Evolutionary conservation across 2,888 invertebrate species (phyloP).

Genomic region (Ashinkailepas kermadecensis): DNA sequence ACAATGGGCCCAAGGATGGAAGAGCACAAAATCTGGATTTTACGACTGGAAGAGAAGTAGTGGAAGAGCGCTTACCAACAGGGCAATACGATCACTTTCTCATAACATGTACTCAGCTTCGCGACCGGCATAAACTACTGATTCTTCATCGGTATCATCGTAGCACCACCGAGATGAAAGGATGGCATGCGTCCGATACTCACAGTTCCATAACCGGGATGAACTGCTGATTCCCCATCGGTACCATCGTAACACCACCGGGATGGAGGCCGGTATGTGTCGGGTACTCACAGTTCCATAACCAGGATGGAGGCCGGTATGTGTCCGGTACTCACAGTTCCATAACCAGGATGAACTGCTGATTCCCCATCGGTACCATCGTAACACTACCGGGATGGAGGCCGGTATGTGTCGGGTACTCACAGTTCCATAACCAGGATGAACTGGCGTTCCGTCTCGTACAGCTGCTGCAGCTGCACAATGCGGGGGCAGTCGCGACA

Average conservation of each 20-base stretch:
- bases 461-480: not conserved
- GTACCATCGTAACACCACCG: no score
- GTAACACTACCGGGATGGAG: no score
- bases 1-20: no score
- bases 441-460: not conserved
- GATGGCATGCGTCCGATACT: not conserved
- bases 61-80: no score
- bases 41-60: no score
- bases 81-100: no score
- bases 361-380: no score
- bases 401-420: not conserved
- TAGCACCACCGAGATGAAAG: no score
- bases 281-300: not conserved
- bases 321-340: not conserved
- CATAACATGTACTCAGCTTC: not conserved
- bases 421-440: conserved; percentile 17
- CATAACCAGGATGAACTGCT: conserved; percentile 1
- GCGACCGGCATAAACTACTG: not conserved
- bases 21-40: no score
- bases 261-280: not conserved
- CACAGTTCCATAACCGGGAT: conserved; percentile 16
- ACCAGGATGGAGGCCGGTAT: not conserved
- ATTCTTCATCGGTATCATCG: no score
- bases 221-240: not conserved
- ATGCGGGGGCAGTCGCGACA: not conserved